Percentiles rank a stretch among this genome's conserved stretches.
Evolutionary conservation across 2,113 vertebrate genomes (phyloP).

Genomic region (Scopus umbretta): DNA sequence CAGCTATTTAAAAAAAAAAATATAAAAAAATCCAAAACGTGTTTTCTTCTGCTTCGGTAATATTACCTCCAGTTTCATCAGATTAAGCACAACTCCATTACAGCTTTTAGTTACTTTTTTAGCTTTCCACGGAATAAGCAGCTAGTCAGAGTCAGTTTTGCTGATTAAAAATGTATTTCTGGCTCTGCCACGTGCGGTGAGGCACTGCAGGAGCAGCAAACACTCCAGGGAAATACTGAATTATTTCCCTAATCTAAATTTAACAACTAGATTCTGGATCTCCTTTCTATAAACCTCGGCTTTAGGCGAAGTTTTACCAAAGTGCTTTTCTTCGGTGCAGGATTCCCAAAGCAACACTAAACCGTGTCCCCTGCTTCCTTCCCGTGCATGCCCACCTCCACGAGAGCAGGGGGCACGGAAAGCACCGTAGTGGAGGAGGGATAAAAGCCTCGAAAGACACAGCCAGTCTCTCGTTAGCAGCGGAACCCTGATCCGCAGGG

Average conservation of each 20-base stretch:
- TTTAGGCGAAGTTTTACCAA: not conserved
- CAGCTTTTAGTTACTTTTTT: not conserved
- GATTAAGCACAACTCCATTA: not conserved
- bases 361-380: not conserved
- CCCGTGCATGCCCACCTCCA: not conserved
- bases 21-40: no score
- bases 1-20: not conserved
- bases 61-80: not conserved
- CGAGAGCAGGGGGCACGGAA: rapidly evolving
- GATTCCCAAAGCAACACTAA: not conserved
- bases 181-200: not conserved
- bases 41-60: not conserved
- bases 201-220: not conserved
- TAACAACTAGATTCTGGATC: not conserved
- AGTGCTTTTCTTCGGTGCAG: not conserved
- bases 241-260: not conserved
- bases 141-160: not conserved
- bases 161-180: not conserved
- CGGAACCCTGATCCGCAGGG: not conserved
- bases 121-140: not conserved
- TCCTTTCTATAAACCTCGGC: not conserved
- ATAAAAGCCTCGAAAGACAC: not conserved
- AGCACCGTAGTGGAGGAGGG: not conserved
- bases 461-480: rapidly evolving
- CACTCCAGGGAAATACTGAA: not conserved